Conservation (phyloP, 2,113 vertebrate species). For the Cinclus cinclus region DNA sequence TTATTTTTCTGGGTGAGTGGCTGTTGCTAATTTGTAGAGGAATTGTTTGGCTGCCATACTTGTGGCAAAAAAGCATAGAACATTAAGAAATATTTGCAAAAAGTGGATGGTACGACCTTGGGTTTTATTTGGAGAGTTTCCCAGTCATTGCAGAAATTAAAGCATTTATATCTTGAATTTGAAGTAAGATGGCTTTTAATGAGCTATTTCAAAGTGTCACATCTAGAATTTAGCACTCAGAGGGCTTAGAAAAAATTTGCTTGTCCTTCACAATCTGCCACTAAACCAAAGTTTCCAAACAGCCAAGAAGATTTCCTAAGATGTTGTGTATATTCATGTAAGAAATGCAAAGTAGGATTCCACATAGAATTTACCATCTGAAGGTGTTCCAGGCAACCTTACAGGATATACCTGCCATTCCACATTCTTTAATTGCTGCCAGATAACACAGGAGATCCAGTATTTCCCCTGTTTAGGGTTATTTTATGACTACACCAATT, state of each 20-base stretch:
- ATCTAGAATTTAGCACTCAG: background rate
- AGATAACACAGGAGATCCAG: background rate
- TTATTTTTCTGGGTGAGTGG: background rate
- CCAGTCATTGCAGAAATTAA: background rate
- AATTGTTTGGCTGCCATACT: slow-evolving; percentile 1
- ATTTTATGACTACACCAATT: background rate
- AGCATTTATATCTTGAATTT: background rate
- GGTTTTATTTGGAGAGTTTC: slow-evolving; percentile 54
- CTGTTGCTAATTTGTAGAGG: background rate
- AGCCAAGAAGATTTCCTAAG: background rate
- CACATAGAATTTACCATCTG: background rate
- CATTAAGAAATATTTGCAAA: background rate
- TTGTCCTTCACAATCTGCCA: background rate
- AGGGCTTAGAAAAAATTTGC: background rate
- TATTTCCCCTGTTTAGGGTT: background rate
- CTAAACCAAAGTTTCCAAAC: background rate
- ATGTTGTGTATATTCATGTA: background rate
- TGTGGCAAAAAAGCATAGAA: background rate
- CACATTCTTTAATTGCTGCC: background rate
- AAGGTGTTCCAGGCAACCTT: background rate
- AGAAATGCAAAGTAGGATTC: background rate
- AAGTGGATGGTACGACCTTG: background rate
- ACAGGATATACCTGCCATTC: background rate
- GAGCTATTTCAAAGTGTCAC: background rate
- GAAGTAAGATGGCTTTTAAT: background rate